Percentiles rank a stretch among this genome's conserved stretches.
Evolutionary conservation across 2,113 vertebrate genomes (phyloP).

Genomic region (Hippocampus zosterae): DNA sequence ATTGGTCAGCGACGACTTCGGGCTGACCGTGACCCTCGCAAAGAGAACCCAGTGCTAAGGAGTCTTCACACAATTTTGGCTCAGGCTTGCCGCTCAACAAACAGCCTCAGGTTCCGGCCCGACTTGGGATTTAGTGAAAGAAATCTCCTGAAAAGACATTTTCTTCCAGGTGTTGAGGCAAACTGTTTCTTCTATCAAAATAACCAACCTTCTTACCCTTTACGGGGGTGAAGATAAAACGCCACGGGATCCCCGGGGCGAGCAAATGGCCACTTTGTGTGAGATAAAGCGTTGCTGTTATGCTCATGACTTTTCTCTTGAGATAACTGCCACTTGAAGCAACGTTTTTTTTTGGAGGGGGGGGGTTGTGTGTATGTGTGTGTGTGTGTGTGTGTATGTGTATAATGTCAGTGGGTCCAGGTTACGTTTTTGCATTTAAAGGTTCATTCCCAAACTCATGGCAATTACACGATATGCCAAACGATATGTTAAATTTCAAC

Average conservation of each 20-base stretch:
- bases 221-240: conserved; percentile 18
- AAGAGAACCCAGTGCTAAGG: background rate
- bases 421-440: background rate
- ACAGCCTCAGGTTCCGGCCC: conserved; percentile 16
- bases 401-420: conserved; percentile 25
- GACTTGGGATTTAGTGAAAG: conserved; percentile 22
- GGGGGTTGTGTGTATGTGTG: background rate
- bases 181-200: conserved; percentile 33
- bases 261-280: background rate
- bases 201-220: conserved; percentile 16
- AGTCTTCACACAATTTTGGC: background rate
- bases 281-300: background rate
- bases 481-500: background rate
- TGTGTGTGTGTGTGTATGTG: conserved; percentile 21
- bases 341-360: background rate
- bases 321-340: background rate
- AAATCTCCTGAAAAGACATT: conserved; percentile 11
- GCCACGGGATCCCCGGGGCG: background rate
- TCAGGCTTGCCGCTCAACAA: background rate
- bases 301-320: background rate
- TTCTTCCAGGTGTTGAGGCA: conserved; percentile 4
- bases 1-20: background rate
- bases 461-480: background rate
- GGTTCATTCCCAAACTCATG: background rate
- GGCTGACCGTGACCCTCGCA: background rate